Percentiles rank a stretch among this genome's conserved stretches.
phyloP scores from a whole-genome alignment of 2,888 invertebrate species.

The Nyleta sp. region DNA sequence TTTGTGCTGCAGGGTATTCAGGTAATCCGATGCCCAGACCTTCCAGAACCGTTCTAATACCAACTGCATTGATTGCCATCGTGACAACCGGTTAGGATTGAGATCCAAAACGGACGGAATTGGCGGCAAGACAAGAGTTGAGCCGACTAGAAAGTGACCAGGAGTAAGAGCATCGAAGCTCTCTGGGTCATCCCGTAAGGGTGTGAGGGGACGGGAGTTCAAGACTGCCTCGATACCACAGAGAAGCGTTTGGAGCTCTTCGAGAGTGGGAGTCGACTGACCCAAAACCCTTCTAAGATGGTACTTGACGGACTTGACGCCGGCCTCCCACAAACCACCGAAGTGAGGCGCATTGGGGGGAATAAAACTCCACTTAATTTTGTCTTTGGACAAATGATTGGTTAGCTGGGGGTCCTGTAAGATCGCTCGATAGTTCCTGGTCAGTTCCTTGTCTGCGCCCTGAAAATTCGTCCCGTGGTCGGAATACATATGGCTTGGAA shows the following conservation, averaged over 20 bases:
- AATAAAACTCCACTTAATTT: background rate
- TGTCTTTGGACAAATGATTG: too few species aligned
- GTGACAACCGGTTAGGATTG: too few species aligned
- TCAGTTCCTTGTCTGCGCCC: background rate
- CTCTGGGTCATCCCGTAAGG: slow-evolving; percentile 41
- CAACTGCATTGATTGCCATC: slow-evolving; percentile 60
- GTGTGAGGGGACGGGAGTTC: slow-evolving; percentile 56
- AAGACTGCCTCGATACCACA: slow-evolving; percentile 50
- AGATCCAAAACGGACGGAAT: slow-evolving; percentile 58
- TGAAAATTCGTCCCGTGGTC: slow-evolving; percentile 42
- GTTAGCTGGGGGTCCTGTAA: background rate
- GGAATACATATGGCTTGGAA: slow-evolving; percentile 23
- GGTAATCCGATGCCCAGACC: slow-evolving; percentile 43
- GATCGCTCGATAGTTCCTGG: background rate
- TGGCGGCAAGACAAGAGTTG: slow-evolving; percentile 36
- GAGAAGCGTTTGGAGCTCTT: too few species aligned
- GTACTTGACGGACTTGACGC: background rate
- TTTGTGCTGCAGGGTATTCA: slow-evolving; percentile 59
- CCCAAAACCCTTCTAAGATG: too few species aligned
- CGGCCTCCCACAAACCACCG: background rate
- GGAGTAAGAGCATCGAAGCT: slow-evolving; percentile 62
- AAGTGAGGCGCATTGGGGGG: background rate
- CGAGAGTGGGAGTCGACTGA: too few species aligned
- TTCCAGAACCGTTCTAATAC: slow-evolving; percentile 65
- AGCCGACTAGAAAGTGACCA: slow-evolving; percentile 67